These are phyloP conservation scores for Megalopta genalis DNA, from an alignment of 1,140 invertebrate species.

Conservation along the genomic window DNA sequence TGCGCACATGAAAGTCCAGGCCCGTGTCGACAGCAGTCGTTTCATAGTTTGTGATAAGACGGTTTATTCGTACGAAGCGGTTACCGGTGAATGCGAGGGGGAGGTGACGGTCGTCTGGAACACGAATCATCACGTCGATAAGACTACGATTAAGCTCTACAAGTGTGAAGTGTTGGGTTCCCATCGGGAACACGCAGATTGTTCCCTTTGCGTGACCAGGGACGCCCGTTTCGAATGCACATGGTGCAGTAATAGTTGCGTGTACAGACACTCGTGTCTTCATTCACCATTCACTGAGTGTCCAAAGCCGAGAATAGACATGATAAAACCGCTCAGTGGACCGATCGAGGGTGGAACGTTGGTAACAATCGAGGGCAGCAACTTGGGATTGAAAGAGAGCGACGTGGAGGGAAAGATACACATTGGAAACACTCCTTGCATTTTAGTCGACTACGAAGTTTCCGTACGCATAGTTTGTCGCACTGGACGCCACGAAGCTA, in stretches of 20 bases:
- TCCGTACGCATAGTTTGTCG: conserved; percentile 94
- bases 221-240: conserved; percentile 93
- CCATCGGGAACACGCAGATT: conserved; percentile 94
- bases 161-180: conserved; percentile 97
- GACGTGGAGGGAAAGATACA: conserved; percentile 95
- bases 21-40: conserved; percentile 89
- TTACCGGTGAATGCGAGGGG: conserved; percentile 92
- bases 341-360: conserved; percentile 97
- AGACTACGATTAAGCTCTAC: conserved; percentile 93
- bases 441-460: conserved; percentile 93
- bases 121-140: conserved; percentile 94
- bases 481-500: conserved; percentile 88
- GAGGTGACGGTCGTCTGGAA: conserved; percentile 96
- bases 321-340: conserved; percentile 96
- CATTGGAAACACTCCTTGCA: conserved; percentile 94
- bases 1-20: conserved; percentile 92
- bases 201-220: conserved; percentile 94
- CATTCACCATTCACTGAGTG: conserved; percentile 89
- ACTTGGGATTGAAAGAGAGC: conserved; percentile 93
- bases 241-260: conserved; percentile 94
- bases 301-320: conserved; percentile 94
- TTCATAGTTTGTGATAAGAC: conserved; percentile 95
- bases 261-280: conserved; percentile 90
- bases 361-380: conserved; percentile 97
- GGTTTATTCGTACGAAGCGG: conserved; percentile 93